Base-by-base conservation (phyloP, 64 coral and sea anemone species). In the Actinia equina region DNA sequence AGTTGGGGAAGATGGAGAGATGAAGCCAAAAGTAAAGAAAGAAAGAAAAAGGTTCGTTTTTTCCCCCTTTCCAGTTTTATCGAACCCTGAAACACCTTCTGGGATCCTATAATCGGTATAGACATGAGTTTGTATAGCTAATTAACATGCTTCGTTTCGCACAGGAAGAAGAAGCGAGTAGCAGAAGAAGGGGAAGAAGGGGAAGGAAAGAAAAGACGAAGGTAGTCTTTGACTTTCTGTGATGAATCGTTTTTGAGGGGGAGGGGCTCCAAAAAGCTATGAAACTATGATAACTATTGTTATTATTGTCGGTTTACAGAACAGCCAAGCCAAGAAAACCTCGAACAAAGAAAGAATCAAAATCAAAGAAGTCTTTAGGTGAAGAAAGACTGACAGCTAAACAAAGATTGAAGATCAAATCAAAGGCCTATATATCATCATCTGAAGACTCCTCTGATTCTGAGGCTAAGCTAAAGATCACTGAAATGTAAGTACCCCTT, bases 371-470 rank as follows among this genome's bases (percentile, higher is more conserved):
- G 77, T 51, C 53, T 60, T 43, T 26, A 6, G 61, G 52, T 0
- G 93, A 90, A 44, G 88, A 89, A 82, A 89, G 80, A 62, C 58
- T 94, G 19, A 80, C 88, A 61, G 85, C 93, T 17, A 94, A 94
- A 67, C 93, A 91, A 71, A 82, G 58, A 64, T 55, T 65, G 25
- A 94, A 94, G 82, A 83, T 94, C 25, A 94, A 94, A n/a, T 94
- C 93, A 5, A 94, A 94, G 59, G 93, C 93, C 1, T 90, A 89
- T 19, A 87, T 94, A 22, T 87, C 93, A 2, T 94, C 93, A 3
- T 91, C 88, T 27, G 92, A 94, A 26, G 93, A 94, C 17, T 89
- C 88, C 5, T 94, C 93, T 10, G 93, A 94, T 79, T 94, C 93
- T 20, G 93, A 94, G 6, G 61, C 77, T 17, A 94, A 94, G 77